Conservation (phyloP, 2,797 vertebrate genomes). For the Schizothorax lantsangensis region DNA sequence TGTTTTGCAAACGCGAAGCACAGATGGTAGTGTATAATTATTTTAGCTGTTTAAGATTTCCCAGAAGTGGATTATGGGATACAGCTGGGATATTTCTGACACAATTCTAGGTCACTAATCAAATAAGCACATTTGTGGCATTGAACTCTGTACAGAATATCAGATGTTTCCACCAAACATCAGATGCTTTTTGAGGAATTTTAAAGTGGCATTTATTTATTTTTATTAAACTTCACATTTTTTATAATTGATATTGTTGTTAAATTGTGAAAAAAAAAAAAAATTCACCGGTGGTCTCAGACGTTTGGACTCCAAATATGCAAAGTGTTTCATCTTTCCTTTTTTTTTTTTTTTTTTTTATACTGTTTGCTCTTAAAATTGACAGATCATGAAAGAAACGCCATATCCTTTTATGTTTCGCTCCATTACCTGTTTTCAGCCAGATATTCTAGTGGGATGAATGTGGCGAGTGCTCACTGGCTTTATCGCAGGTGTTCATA, state of each 20-base stretch:
- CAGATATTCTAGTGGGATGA: background rate
- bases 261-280: background rate
- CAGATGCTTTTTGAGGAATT: background rate
- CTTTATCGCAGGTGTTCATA: background rate
- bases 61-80: background rate
- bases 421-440: background rate
- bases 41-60: background rate
- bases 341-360: background rate
- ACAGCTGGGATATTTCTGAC: constrained; percentile 16
- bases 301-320: too few relatives aligned
- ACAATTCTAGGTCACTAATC: constrained; percentile 11
- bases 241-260: background rate
- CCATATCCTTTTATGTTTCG: background rate
- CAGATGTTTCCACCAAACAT: background rate
- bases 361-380: background rate
- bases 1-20: constrained; percentile 7
- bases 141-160: background rate
- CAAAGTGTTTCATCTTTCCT: background rate
- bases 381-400: background rate
- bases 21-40: constrained; percentile 24
- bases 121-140: background rate
- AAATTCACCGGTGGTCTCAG: background rate
- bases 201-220: too few relatives aligned
- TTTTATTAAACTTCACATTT: background rate
- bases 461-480: background rate